phyloP scores from a whole-genome alignment of 2,113 vertebrate genomes.

The Sinocyclocheilus anophthalmus region DNA sequence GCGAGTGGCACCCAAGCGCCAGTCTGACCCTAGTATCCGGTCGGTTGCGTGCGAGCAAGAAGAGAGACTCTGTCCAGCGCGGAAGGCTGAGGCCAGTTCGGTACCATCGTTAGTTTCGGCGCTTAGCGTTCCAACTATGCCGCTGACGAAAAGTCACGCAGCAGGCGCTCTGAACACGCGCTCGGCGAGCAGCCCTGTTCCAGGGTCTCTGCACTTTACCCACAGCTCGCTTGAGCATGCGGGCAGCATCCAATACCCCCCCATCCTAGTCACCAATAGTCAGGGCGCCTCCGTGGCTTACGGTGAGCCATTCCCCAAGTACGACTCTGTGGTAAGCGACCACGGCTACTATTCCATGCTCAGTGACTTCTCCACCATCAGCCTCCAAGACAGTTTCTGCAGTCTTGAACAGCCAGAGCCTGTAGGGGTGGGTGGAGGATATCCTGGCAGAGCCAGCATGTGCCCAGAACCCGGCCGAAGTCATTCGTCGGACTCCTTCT shows the following conservation, averaged over 20 bases:
- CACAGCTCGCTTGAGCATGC: slow-evolving; percentile 94
- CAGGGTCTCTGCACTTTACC: slow-evolving; percentile 90
- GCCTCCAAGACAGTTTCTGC: slow-evolving; percentile 93
- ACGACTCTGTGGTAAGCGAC: slow-evolving; percentile 90
- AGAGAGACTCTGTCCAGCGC: slow-evolving; percentile 83
- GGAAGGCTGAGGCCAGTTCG: slow-evolving; percentile 93
- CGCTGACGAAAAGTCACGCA: slow-evolving; percentile 91
- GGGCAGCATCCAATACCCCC: slow-evolving; percentile 93
- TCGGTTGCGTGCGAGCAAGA: slow-evolving; percentile 90
- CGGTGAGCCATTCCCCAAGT: slow-evolving; percentile 91
- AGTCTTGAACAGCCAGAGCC: slow-evolving; percentile 80
- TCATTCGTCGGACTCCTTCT: slow-evolving; percentile 93
- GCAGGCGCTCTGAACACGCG: slow-evolving; percentile 95
- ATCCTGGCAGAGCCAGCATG: slow-evolving; percentile 70
- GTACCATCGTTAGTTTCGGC: slow-evolving; percentile 96
- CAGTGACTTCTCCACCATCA: slow-evolving; percentile 94
- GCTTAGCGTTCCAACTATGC: slow-evolving; percentile 94
- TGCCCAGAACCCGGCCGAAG: slow-evolving; percentile 90
- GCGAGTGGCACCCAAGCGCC: slow-evolving; percentile 91
- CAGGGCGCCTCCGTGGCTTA: slow-evolving; percentile 91
- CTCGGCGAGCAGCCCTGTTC: slow-evolving; percentile 96
- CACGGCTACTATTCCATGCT: slow-evolving; percentile 96
- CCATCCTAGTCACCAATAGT: slow-evolving; percentile 96
- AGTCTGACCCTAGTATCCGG: slow-evolving; percentile 97
- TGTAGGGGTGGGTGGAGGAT: slow-evolving; percentile 43